Conservation (phyloP, 2,113 vertebrate genomes). For the Eretmochelys imbricata region DNA sequence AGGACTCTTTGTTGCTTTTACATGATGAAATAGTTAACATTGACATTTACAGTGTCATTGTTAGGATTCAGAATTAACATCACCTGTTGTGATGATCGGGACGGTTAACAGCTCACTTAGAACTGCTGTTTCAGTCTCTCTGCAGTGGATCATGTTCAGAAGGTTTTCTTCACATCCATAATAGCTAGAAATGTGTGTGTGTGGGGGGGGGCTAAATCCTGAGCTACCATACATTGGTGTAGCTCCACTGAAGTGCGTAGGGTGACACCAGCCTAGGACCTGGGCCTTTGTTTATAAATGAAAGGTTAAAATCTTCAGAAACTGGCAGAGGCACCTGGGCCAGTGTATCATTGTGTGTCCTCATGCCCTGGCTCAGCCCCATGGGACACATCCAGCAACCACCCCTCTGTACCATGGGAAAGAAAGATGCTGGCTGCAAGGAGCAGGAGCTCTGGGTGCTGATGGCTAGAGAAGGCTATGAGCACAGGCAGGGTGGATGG, state of each 20-base stretch:
- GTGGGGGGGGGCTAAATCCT: background rate
- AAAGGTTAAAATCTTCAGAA: background rate
- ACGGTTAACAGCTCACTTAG: background rate
- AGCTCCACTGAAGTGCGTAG: background rate
- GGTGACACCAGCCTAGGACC: background rate
- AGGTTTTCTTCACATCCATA: background rate
- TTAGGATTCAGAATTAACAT: background rate
- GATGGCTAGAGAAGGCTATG: background rate
- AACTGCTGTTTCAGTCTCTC: background rate
- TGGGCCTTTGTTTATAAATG: too few species aligned
- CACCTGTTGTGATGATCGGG: background rate
- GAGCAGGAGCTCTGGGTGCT: too few species aligned
- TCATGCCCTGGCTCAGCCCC: background rate
- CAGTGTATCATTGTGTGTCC: background rate
- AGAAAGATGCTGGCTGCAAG: background rate
- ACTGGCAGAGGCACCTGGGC: background rate
- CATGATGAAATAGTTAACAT: background rate
- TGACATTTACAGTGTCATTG: background rate
- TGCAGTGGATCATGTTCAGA: background rate
- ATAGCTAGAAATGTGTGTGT: background rate
- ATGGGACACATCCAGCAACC: background rate
- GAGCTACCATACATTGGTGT: background rate
- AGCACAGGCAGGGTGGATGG: background rate
- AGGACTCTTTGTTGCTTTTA: too few species aligned
- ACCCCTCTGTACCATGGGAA: background rate